These are phyloP conservation scores for Drosophila burlai DNA, from an alignment of 1,140 invertebrate species.

Conservation along the genomic window DNA sequence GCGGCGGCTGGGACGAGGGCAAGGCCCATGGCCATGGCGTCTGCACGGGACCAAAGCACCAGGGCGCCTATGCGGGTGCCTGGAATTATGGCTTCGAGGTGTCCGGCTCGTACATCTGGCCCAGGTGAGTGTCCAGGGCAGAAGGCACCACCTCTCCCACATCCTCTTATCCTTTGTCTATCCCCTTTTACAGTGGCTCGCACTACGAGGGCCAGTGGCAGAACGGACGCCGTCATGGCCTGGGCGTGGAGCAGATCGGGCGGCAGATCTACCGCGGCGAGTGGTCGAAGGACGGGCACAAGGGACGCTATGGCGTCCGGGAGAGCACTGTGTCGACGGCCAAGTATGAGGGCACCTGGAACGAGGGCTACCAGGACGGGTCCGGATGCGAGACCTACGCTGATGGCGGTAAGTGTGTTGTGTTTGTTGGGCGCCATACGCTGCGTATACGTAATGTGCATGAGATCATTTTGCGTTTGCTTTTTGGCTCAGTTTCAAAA, in stretches of 20 bases:
- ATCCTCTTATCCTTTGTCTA: background rate
- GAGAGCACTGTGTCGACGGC: conserved; percentile 97
- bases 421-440: conserved; percentile 31
- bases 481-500: conserved; percentile 68
- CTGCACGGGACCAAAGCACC: conserved; percentile 98
- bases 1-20: conserved; percentile 99
- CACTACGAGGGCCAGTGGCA: conserved; percentile 99
- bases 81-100: conserved; percentile 99
- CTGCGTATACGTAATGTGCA: conserved; percentile 72
- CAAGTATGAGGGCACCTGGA: conserved; percentile 99
- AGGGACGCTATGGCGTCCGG: conserved; percentile 98
- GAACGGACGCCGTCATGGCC: conserved; percentile 98
- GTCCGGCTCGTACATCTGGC: conserved; percentile 99
- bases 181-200: conserved; percentile 92
- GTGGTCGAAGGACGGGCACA: conserved; percentile 99
- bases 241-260: conserved; percentile 98
- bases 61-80: conserved; percentile 99
- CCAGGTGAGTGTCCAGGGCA: conserved; percentile 89
- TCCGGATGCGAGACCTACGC: conserved; percentile 99
- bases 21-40: conserved; percentile 98
- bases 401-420: conserved; percentile 94
- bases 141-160: background rate
- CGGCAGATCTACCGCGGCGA: conserved; percentile 99
- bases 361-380: conserved; percentile 98
- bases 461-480: conserved; percentile 72